phyloP scores from a whole-genome alignment of 2,797 vertebrate species.

The Alauda arvensis region DNA sequence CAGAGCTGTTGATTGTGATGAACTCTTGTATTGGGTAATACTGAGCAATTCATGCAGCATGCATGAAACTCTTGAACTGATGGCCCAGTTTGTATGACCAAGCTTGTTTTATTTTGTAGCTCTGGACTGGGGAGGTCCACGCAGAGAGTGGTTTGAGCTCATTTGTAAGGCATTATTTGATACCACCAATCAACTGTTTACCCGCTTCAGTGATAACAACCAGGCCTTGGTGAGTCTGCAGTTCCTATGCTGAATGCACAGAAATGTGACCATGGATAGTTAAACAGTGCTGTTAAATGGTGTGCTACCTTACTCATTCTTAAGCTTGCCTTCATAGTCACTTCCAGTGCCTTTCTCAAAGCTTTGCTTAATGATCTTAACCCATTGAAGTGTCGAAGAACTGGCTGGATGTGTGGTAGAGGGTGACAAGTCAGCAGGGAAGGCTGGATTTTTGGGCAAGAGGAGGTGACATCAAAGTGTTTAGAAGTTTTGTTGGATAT shows the following conservation, averaged over 20 bases:
- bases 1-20: neutral
- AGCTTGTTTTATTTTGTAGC: constrained; percentile 75
- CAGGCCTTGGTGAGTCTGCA: constrained; percentile 87
- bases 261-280: neutral
- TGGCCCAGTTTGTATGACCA: neutral
- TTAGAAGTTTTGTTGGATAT: neutral
- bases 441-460: neutral
- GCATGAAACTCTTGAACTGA: neutral
- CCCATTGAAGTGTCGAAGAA: neutral
- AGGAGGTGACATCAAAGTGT: neutral
- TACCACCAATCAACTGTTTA: constrained; percentile 92
- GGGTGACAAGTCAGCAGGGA: neutral
- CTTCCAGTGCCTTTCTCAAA: neutral
- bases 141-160: constrained; percentile 97
- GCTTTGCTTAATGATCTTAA: neutral
- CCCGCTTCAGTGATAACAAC: constrained; percentile 95
- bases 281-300: neutral
- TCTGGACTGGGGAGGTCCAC: constrained; percentile 96
- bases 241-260: neutral
- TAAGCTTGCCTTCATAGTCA: neutral
- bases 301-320: neutral
- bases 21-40: neutral
- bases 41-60: neutral
- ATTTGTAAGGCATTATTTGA: constrained; percentile 95
- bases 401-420: neutral